phyloP scores from a whole-genome alignment of 2,797 vertebrate genomes.

The Parauchenoglanis punctatus region DNA sequence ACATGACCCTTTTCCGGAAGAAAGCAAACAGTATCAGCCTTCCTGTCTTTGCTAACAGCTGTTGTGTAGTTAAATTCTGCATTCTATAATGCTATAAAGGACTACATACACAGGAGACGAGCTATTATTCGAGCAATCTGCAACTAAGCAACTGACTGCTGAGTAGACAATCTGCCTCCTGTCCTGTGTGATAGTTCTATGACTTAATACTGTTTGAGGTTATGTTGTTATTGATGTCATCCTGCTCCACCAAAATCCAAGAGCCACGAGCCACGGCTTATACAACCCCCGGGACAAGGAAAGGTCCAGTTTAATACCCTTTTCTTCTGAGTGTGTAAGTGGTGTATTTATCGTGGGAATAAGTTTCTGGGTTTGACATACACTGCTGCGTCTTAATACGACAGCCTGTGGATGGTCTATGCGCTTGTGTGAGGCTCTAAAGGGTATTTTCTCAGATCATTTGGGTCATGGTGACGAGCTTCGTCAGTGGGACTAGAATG shows the following conservation, averaged over 20 bases:
- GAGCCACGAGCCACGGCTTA: too few species aligned
- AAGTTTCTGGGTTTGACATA: neutral
- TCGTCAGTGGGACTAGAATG: slow-evolving; percentile 60
- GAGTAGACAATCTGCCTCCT: too few species aligned
- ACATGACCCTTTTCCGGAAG: too few species aligned
- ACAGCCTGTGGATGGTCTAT: slow-evolving; percentile 17
- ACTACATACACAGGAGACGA: too few species aligned
- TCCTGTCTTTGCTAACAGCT: too few species aligned
- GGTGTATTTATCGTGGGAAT: neutral
- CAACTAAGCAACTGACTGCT: too few species aligned
- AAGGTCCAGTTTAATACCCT: neutral
- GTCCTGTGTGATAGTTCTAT: neutral
- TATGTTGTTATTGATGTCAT: neutral
- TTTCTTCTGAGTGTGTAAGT: neutral
- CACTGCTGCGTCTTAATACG: slow-evolving; percentile 21
- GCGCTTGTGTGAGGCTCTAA: slow-evolving; percentile 51
- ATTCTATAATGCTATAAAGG: too few species aligned
- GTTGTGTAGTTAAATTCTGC: too few species aligned
- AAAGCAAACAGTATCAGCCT: too few species aligned
- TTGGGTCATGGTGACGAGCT: slow-evolving; percentile 67
- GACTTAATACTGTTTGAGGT: neutral
- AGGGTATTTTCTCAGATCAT: slow-evolving; percentile 60
- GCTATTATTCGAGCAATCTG: too few species aligned
- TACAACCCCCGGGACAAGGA: neutral
- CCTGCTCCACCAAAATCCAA: neutral